These are phyloP conservation scores for Scaptomyza cyrtandrae DNA, from an alignment of 2,888 invertebrate species.

Conservation along the genomic window DNA sequence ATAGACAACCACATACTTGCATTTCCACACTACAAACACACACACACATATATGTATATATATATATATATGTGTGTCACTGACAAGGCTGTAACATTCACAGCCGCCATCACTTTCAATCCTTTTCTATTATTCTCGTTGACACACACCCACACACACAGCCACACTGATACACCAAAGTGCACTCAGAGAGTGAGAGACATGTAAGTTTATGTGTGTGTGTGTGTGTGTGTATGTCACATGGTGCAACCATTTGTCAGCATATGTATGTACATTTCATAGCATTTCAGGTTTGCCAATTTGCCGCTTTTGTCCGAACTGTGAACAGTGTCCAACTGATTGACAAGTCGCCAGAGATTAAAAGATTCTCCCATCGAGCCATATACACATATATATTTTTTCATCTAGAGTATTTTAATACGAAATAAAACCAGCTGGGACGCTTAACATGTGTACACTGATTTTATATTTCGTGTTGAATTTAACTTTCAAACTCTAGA, in stretches of 20 bases:
- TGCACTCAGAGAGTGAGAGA: slow-evolving; percentile 26
- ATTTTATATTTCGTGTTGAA: background rate
- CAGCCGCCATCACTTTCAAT: slow-evolving; percentile 29
- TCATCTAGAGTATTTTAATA: background rate
- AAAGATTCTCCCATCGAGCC: slow-evolving; percentile 1
- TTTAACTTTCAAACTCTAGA: background rate
- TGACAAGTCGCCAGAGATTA: slow-evolving; percentile 7
- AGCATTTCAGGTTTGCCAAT: slow-evolving; percentile 40
- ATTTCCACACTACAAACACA: slow-evolving; percentile 6
- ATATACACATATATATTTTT: background rate
- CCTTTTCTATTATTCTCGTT: slow-evolving; percentile 39
- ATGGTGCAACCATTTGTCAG: slow-evolving; percentile 32
- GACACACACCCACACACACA: slow-evolving; percentile 1
- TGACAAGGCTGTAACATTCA: slow-evolving; percentile 26
- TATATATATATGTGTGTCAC: slow-evolving; percentile 15
- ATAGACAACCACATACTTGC: background rate
- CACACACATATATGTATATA: slow-evolving; percentile 7
- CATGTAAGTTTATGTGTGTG: slow-evolving; percentile 1
- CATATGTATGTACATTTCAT: slow-evolving; percentile 7
- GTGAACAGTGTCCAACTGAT: slow-evolving; percentile 17
- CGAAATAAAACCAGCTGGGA: background rate
- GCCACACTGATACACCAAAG: background rate
- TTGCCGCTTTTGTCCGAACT: slow-evolving; percentile 21
- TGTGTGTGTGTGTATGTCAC: too few relatives aligned
- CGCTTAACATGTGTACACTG: background rate